These are phyloP conservation scores for Lophius americanus DNA, from an alignment of 2,797 vertebrate species.

Conservation along the genomic window DNA sequence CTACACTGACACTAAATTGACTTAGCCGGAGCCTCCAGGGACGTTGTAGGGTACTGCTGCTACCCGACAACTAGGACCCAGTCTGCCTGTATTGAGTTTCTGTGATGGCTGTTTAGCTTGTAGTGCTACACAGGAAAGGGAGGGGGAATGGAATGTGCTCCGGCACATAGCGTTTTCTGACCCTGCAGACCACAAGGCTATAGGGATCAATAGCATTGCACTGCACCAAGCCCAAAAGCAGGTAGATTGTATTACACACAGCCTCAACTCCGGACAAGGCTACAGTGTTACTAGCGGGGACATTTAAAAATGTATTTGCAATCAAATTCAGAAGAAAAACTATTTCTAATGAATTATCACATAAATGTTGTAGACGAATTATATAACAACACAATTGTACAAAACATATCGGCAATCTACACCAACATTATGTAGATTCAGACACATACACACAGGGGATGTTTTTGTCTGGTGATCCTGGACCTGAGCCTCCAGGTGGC, in stretches of 20 bases:
- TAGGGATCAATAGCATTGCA: constrained; percentile 75
- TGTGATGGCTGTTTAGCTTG: constrained; percentile 78
- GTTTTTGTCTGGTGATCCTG: constrained; percentile 54
- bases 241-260: constrained; percentile 73
- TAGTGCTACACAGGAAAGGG: constrained; percentile 62
- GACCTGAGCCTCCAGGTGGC: constrained; percentile 68
- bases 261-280: constrained; percentile 51
- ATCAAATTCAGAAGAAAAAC: constrained; percentile 26
- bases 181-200: constrained; percentile 72
- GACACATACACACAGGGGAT: constrained; percentile 20
- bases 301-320: constrained; percentile 32
- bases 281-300: constrained; percentile 38
- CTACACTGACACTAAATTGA: constrained; percentile 80
- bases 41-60: constrained; percentile 65
- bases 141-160: constrained; percentile 61
- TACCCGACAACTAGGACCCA: constrained; percentile 50
- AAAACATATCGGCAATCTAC: constrained; percentile 15
- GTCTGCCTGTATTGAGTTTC: constrained; percentile 80
- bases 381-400: no score
- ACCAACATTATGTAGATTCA: constrained; percentile 8
- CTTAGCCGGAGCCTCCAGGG: constrained; percentile 72
- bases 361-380: no score
- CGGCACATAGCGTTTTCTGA: constrained; percentile 74
- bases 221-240: constrained; percentile 76
- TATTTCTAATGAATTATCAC: constrained; percentile 19